phyloP scores from a whole-genome alignment of 2,797 vertebrate genomes.

The Aphelocoma californica region DNA sequence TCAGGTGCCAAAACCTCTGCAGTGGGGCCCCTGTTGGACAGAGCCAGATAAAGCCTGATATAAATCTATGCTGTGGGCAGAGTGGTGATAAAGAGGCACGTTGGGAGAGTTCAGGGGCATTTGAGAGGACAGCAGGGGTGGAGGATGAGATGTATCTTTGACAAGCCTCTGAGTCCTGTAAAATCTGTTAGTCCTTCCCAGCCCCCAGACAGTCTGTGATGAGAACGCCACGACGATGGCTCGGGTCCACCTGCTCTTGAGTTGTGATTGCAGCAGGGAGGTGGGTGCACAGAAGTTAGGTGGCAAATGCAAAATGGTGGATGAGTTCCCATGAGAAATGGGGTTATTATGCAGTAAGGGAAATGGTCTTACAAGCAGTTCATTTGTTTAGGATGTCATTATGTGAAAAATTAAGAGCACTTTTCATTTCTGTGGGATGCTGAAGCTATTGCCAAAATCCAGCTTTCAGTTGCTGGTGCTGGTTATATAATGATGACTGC shows the following conservation, averaged over 20 bases:
- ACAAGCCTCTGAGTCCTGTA: neutral
- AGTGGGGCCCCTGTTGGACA: rapidly evolving
- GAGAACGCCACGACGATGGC: rapidly evolving
- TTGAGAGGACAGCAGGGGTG: neutral
- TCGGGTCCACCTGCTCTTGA: neutral
- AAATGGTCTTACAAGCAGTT: neutral
- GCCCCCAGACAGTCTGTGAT: neutral
- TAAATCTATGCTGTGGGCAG: neutral
- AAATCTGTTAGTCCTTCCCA: neutral
- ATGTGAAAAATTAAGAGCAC: neutral
- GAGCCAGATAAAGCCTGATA: neutral
- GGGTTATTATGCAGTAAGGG: neutral
- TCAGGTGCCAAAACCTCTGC: neutral
- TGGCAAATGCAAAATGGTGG: neutral
- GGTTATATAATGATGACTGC: neutral
- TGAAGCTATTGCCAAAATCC: neutral
- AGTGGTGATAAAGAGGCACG: neutral
- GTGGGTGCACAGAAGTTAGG: neutral
- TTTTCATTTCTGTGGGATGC: neutral
- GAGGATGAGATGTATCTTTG: neutral
- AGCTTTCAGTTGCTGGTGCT: neutral
- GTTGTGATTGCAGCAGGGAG: neutral
- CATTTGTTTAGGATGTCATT: neutral
- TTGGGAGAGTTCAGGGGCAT: neutral
- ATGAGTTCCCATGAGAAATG: neutral